phyloP scores from a whole-genome alignment of 2,888 invertebrate species.

The Drosophila limbata region DNA sequence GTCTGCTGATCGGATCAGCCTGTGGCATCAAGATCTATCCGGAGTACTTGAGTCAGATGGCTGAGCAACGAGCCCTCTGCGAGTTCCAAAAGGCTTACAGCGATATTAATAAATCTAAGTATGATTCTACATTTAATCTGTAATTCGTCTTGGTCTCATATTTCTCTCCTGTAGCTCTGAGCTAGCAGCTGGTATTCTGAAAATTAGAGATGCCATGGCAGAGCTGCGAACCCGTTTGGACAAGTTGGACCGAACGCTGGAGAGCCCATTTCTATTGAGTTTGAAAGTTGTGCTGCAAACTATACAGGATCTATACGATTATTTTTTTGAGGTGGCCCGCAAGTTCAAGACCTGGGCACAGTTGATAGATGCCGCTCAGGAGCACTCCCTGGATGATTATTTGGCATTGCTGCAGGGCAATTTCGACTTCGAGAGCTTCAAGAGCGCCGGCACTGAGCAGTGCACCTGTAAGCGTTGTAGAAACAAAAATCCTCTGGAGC shows the following conservation, averaged over 20 bases:
- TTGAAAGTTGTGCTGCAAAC: constrained; percentile 50
- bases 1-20: constrained; percentile 46
- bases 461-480: constrained; percentile 73
- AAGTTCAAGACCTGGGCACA: constrained; percentile 74
- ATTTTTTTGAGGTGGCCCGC: constrained; percentile 59
- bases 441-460: constrained; percentile 47
- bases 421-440: constrained; percentile 56
- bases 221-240: constrained; percentile 56
- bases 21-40: constrained; percentile 74
- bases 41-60: constrained; percentile 70
- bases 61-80: constrained; percentile 62
- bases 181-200: constrained; percentile 42
- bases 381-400: constrained; percentile 73
- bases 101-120: constrained; percentile 72
- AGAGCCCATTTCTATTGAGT: constrained; percentile 65
- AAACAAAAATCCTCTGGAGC: constrained; percentile 59
- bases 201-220: constrained; percentile 40
- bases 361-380: constrained; percentile 68
- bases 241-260: constrained; percentile 62
- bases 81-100: constrained; percentile 62
- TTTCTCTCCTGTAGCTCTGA: constrained; percentile 20
- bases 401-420: constrained; percentile 50
- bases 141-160: background rate
- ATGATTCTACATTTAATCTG: background rate
- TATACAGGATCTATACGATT: constrained; percentile 65